Conservation (phyloP, 2,113 vertebrate species). For the Miniopterus natalensis region DNA sequence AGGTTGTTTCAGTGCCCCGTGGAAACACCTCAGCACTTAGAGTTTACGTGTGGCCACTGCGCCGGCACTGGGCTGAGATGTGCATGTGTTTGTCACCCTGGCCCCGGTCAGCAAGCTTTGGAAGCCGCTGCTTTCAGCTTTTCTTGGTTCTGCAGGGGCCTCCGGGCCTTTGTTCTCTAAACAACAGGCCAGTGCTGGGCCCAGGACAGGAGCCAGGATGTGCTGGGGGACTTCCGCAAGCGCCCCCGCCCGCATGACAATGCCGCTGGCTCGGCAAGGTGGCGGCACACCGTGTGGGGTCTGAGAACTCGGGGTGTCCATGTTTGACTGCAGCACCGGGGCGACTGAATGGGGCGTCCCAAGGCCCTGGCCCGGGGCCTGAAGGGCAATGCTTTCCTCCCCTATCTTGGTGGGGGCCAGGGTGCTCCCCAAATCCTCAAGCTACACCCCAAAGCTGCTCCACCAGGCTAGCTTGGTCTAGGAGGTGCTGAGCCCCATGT, state of each 20-base stretch:
- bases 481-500: rapidly evolving
- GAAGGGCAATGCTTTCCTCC: rapidly evolving
- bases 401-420: neutral
- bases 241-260: neutral
- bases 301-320: neutral
- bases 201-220: slow-evolving; percentile 56
- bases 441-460: neutral
- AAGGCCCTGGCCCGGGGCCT: rapidly evolving
- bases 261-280: neutral
- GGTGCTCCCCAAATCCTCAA: neutral
- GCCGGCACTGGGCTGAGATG: rapidly evolving
- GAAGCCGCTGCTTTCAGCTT: neutral
- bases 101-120: neutral
- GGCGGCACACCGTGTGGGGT: neutral
- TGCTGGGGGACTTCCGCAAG: neutral
- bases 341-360: neutral
- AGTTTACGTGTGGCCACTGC: rapidly evolving
- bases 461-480: neutral
- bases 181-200: slow-evolving; percentile 61
- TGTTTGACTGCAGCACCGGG: neutral
- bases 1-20: rapidly evolving
- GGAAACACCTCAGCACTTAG: rapidly evolving
- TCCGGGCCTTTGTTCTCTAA: slow-evolving; percentile 66
- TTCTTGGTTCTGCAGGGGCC: slow-evolving; percentile 32
- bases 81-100: neutral